Evolutionary conservation across 2,797 vertebrate species (phyloP).

Genomic region (Rhyacichthys aspro): DNA sequence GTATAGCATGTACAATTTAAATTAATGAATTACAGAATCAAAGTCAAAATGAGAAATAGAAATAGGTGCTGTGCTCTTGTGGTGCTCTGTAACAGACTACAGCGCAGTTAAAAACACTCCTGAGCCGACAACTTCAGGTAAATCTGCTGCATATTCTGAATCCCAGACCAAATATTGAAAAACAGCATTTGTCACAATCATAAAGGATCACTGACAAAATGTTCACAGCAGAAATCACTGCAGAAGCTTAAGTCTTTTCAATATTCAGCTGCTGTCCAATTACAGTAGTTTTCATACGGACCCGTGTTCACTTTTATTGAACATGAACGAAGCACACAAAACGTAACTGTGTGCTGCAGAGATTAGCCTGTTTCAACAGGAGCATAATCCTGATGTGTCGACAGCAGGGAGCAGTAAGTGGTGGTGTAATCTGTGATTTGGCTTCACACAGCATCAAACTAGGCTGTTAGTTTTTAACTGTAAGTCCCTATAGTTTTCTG

Average conservation of each 20-base stretch:
- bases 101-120: constrained; percentile 34
- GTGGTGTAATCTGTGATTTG: constrained; percentile 54
- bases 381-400: constrained; percentile 49
- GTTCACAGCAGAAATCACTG: constrained; percentile 19
- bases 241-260: constrained; percentile 24
- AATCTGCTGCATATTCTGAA: constrained; percentile 31
- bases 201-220: constrained; percentile 15
- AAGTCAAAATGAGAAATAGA: neutral
- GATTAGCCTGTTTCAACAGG: constrained; percentile 43
- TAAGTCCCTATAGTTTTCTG: constrained; percentile 2
- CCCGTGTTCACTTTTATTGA: constrained; percentile 31
- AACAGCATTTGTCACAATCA: constrained; percentile 27
- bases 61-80: constrained; percentile 21
- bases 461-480: constrained; percentile 11
- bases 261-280: constrained; percentile 24
- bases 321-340: constrained; percentile 9
- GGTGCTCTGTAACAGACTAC: constrained; percentile 37
- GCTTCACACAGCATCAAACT: constrained; percentile 6
- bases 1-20: too few species aligned
- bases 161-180: constrained; percentile 31
- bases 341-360: constrained; percentile 30
- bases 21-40: neutral
- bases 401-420: constrained; percentile 41
- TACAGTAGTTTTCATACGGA: constrained; percentile 17
- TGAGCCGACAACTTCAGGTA: constrained; percentile 37